phyloP scores from a whole-genome alignment of 2,888 invertebrate species.

The Mimas tiliae region DNA sequence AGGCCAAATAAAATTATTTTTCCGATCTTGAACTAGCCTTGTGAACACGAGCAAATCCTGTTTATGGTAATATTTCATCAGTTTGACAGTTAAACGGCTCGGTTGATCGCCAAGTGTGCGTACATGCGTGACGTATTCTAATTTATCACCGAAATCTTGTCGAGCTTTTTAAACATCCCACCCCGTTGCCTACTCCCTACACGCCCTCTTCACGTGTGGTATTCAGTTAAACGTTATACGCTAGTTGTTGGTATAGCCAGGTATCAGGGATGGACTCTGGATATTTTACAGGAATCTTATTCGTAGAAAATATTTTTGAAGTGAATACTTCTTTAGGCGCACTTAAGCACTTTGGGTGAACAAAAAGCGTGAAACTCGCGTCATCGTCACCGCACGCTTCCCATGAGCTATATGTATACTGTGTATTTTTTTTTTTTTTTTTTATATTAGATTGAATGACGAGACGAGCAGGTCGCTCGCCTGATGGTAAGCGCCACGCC shows the following conservation, averaged over 20 bases:
- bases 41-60: not conserved
- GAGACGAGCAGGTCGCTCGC: no score
- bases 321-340: no score
- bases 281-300: not conserved
- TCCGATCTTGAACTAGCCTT: not conserved
- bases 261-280: not conserved
- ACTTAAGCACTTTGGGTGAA: no score
- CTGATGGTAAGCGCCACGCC: no score
- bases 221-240: slow-evolving; percentile 3
- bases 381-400: no score
- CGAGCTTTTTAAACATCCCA: slow-evolving; percentile 9
- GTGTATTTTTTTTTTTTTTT: no score
- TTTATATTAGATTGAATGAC: no score
- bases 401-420: no score
- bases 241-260: not conserved
- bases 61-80: not conserved
- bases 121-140: not conserved
- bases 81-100: not conserved
- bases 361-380: no score
- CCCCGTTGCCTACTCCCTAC: not conserved
- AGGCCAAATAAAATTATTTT: no score
- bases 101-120: not conserved
- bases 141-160: slow-evolving; percentile 11
- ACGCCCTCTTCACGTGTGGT: not conserved
- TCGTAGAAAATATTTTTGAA: not conserved